phyloP scores from a whole-genome alignment of 64 coral and sea anemone genomes.

The Anthopleura sola region DNA sequence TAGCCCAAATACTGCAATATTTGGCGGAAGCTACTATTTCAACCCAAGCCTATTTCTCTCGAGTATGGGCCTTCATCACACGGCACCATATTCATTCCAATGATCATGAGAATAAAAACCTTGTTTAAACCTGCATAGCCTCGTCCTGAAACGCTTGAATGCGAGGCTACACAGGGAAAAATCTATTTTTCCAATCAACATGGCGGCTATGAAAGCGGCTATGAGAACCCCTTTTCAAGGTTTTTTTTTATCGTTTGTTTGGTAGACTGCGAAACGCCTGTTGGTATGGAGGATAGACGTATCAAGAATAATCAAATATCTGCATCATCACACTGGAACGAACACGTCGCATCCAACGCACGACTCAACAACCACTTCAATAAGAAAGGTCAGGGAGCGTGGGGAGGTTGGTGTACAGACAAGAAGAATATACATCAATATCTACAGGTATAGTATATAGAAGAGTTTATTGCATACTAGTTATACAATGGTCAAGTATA shows the following conservation, averaged over 20 bases:
- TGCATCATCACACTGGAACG: constrained; percentile 75
- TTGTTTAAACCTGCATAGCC: too few relatives aligned
- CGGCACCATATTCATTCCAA: too few relatives aligned
- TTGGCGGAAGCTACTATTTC: too few relatives aligned
- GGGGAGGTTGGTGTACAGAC: constrained; percentile 83
- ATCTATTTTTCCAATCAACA: too few relatives aligned
- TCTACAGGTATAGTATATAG: constrained; percentile 62
- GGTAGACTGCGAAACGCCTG: constrained; percentile 67
- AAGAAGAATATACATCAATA: constrained; percentile 44
- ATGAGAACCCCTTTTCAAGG: too few relatives aligned
- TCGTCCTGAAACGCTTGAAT: too few relatives aligned
- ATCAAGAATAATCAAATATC: constrained; percentile 57
- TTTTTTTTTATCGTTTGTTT: not conserved
- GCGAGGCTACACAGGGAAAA: too few relatives aligned
- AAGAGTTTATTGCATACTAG: too few relatives aligned
- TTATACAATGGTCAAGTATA: not conserved
- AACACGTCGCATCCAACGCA: constrained; percentile 49
- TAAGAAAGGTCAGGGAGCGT: not conserved
- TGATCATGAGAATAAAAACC: too few relatives aligned
- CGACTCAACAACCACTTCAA: constrained; percentile 50
- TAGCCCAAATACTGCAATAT: not conserved
- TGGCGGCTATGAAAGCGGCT: too few relatives aligned
- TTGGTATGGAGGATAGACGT: constrained; percentile 62
- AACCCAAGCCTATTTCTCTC: too few relatives aligned
- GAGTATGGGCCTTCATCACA: too few relatives aligned